Evolutionary conservation across 2,888 invertebrate genomes (phyloP), one percentile per base, ranked within the genome.

Genomic region (Sphaerophoria rueppellii): DNA sequence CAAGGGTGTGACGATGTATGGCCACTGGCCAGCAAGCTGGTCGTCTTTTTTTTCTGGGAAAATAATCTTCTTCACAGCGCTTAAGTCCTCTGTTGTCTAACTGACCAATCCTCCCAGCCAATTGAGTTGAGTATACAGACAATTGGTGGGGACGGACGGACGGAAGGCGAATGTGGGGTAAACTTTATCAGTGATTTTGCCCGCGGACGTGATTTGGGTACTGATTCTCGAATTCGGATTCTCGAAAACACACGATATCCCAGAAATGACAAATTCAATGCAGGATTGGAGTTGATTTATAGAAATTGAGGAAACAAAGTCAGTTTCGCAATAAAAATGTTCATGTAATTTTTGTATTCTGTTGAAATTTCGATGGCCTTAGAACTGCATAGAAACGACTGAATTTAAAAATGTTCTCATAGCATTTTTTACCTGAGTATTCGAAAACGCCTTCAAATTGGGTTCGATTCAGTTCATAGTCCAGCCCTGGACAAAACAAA

Each of bases 151-250:
- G 4, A 43, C 9, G 2, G 35, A n/a, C 2, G 1, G 58, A 43
- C 69, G 43, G 37, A 67, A 55, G 16, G 72, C 55, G 24, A 63
- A n/a, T 55, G 11, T n/a, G n/a, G 4, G 9, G 40, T 46, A 75
- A 81, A 77, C 73, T 85, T 73, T 85, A 85, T 85, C 85, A 85
- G 73, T 81, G 85, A 85, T 81, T 85, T 81, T 72, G 81, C 81
- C 77, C 85, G 81, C 85, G 85, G 63, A 85, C 85, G 85, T 85
- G 85, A 81, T 76, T 81, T 85, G 85, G 85, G 63, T 81, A 76
- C 81, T 65, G 85, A 85, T 81, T 77, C 58, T 37, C 46, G 34
- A 63, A 73, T 80, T 76, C 54, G 67, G 67, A 57, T 48, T 35
- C 40, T 54, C 52, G n/a, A 76, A 57, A 50, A 70, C 46, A 50